Evolutionary conservation across 2,797 vertebrate genomes (phyloP).

Genomic region (Eupleurogrammus muticus): DNA sequence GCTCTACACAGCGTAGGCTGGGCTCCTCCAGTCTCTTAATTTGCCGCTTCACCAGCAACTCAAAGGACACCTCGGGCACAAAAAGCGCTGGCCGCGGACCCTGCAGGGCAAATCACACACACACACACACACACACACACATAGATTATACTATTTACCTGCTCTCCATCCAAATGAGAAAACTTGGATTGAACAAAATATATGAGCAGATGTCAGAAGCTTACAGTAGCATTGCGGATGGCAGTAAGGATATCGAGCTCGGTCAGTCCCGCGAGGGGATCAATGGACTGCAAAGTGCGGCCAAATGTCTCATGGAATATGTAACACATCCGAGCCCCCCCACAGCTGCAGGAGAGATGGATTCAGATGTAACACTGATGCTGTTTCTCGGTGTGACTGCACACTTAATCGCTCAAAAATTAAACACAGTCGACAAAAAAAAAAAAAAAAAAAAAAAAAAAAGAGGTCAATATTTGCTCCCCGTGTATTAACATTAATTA

Average conservation of each 20-base stretch:
- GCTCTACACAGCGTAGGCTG: conserved; percentile 87
- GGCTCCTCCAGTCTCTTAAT: conserved; percentile 90
- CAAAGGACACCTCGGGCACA: conserved; percentile 88
- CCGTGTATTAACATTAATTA: conserved; percentile 59
- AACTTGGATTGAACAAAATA: conserved; percentile 21
- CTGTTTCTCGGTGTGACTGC: conserved; percentile 41
- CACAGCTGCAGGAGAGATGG: conserved; percentile 79
- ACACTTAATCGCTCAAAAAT: conserved; percentile 44
- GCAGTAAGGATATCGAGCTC: conserved; percentile 88
- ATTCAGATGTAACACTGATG: conserved; percentile 41
- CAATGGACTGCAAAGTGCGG: conserved; percentile 87
- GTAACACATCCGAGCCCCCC: conserved; percentile 89
- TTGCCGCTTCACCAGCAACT: conserved; percentile 88
- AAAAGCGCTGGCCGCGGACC: conserved; percentile 87
- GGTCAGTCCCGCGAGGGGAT: conserved; percentile 85
- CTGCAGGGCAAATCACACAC: conserved; percentile 64
- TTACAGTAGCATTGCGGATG: conserved; percentile 86
- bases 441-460: conserved; percentile 58
- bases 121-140: conserved; percentile 35
- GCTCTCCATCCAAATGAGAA: conserved; percentile 13
- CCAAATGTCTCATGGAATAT: conserved; percentile 91
- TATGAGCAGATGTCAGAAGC: conserved; percentile 13
- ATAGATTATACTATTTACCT: conserved; percentile 24
- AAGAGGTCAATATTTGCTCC: conserved; percentile 70
- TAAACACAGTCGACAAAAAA: conserved; percentile 66